These are phyloP conservation scores for Gavia stellata DNA, from an alignment of 2,113 vertebrate species.

Conservation along the genomic window DNA sequence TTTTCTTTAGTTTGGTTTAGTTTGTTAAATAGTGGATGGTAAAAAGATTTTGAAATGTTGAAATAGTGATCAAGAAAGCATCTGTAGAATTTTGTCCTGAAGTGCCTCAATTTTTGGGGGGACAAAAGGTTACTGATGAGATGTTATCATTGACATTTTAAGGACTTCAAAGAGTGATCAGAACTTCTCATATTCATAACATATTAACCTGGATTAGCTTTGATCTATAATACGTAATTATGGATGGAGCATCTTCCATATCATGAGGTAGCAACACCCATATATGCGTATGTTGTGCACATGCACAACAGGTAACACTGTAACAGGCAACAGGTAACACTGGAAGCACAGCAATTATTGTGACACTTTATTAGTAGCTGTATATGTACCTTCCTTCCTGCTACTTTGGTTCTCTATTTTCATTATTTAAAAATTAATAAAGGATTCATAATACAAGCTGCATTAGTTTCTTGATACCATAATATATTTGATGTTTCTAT, in stretches of 20 bases:
- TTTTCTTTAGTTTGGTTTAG: neutral
- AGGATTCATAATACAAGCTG: neutral
- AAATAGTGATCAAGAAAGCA: neutral
- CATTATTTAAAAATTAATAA: neutral
- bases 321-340: neutral
- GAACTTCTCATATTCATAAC: neutral
- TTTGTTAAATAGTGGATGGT: neutral
- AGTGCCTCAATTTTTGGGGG: neutral
- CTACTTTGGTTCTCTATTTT: neutral
- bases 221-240: neutral
- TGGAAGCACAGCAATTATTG: neutral
- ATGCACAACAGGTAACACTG: neutral
- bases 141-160: neutral
- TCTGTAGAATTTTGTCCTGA: neutral
- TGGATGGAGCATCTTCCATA: neutral
- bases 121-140: neutral
- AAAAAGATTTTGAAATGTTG: neutral
- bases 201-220: neutral
- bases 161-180: neutral
- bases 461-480: neutral
- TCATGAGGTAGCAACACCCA: neutral
- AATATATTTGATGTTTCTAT: neutral
- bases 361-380: neutral
- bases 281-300: too few relatives aligned
- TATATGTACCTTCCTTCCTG: neutral